Evolutionary conservation across 2,888 invertebrate genomes (phyloP).

Genomic region (Epsilonema sp.): DNA sequence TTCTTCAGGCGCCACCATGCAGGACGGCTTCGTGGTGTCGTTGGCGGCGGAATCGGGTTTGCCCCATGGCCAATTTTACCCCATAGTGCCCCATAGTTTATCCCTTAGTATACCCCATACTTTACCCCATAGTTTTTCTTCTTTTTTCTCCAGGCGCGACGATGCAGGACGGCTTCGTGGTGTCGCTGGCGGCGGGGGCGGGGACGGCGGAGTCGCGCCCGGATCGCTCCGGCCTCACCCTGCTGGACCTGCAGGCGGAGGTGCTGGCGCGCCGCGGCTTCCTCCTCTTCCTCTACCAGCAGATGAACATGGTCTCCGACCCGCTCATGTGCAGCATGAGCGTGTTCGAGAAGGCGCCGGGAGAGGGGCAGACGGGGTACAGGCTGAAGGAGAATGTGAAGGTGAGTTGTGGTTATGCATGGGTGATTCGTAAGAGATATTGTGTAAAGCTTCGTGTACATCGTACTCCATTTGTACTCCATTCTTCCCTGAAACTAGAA

Average conservation of each 20-base stretch:
- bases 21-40: not conserved
- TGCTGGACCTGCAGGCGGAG: constrained; percentile 92
- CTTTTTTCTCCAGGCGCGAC: not conserved
- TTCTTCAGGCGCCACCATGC: not conserved
- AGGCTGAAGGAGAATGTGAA: not conserved
- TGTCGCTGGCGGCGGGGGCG: not conserved
- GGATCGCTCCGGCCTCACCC: not conserved
- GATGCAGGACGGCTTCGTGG: not conserved
- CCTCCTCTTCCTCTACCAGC: constrained; percentile 26
- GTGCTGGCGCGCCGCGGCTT: constrained; percentile 52
- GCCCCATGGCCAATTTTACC: no score
- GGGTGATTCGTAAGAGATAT: no score
- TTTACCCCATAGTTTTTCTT: no score
- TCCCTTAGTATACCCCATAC: no score
- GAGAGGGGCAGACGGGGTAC: constrained; percentile 1
- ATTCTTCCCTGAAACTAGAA: no score
- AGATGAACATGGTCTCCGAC: constrained; percentile 3
- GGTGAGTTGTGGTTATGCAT: no score
- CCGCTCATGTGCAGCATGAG: constrained; percentile 1
- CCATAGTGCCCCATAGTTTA: no score
- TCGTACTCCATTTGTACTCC: no score
- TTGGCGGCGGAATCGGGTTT: not conserved
- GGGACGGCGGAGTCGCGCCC: not conserved
- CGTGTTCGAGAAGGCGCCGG: not conserved
- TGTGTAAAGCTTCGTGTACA: no score